Evolutionary conservation across 2,888 invertebrate species (phyloP), one percentile per base, ranked within the genome.

Genomic region (Lathronympha strigana): DNA sequence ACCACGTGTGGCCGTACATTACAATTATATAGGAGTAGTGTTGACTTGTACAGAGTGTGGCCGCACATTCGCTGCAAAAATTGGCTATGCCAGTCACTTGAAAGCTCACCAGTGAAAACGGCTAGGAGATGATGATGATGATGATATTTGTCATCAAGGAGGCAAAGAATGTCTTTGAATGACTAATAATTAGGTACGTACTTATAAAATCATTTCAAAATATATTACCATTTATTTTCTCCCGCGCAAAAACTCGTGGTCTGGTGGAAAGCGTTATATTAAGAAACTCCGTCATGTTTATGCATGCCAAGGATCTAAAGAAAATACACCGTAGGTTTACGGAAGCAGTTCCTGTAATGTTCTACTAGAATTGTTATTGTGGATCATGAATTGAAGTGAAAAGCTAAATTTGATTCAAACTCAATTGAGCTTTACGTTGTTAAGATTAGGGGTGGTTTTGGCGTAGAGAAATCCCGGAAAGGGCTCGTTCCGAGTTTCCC

Each of bases 381-480:
- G 33, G 58, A 51, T 60, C 64, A 64, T 67, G 55, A 67, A 67
- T 61, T 63, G 53, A 61, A 66, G 54, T 66, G 61, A 66, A 66
- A 66, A 57, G 13, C 47, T 21, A 9, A 19, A 57, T 45, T 5
- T 43, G 31, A 23, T 36, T 11, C 47, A 28, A 54, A 15, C 36
- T 40, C 4, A 47, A 49, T 21, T 54, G 28, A 21, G 25, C 53
- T 17, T 21, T 49, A 17, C 3, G 2, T 2, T 9, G 9, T 2
- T n/a, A 2, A 4, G 13, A 1, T 54, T 60, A 61, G 23, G 54
- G 53, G 23, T 61, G 31, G 28, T 28, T 31, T 49, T 49, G 17
- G 38, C 4, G 28, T n/a, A 54, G 1, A 15, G 9, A 23, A 15
- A 54, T 25, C 60, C 66, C 66, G 60, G 66, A 54, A 66, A 66